These are phyloP conservation scores for Pocillopora verrucosa DNA, from an alignment of 64 coral and sea anemone genomes.

Conservation along the genomic window DNA sequence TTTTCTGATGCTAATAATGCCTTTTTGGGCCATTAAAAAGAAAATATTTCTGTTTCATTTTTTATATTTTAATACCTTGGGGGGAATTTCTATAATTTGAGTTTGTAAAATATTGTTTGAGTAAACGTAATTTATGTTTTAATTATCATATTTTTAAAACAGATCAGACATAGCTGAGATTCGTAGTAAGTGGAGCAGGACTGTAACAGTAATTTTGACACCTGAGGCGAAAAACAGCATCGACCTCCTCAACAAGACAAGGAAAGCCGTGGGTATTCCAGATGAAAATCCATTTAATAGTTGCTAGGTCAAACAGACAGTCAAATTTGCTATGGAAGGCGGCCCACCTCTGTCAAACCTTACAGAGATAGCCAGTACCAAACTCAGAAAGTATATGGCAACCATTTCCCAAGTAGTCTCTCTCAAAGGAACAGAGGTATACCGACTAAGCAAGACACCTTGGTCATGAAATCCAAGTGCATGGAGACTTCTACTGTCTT, in stretches of 20 bases:
- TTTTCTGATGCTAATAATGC: too few relatives aligned
- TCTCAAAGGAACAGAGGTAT: conserved; percentile 31
- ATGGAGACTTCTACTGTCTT: too few relatives aligned
- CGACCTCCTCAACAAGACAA: background rate
- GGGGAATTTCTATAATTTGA: background rate
- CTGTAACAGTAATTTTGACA: background rate
- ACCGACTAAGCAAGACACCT: conserved; percentile 54
- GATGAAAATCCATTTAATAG: background rate
- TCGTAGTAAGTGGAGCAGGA: conserved; percentile 20
- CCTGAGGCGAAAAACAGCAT: background rate
- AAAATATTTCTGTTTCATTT: too few relatives aligned
- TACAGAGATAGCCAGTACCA: conserved; percentile 44
- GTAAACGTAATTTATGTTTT: too few relatives aligned
- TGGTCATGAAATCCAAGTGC: conserved; percentile 44
- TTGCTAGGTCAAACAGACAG: background rate
- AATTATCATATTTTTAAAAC: background rate
- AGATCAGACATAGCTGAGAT: conserved; percentile 31
- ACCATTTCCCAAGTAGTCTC: conserved; percentile 21
- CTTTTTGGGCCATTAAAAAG: too few relatives aligned
- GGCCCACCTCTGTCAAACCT: too few relatives aligned
- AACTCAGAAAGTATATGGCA: conserved; percentile 46
- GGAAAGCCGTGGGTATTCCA: background rate
- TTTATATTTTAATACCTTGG: too few relatives aligned
- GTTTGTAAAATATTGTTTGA: too few relatives aligned
- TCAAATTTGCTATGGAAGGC: background rate